Evolutionary conservation across 2,797 vertebrate genomes (phyloP), one percentile per base, ranked within the genome.

Genomic region (Arvicola amphibius): DNA sequence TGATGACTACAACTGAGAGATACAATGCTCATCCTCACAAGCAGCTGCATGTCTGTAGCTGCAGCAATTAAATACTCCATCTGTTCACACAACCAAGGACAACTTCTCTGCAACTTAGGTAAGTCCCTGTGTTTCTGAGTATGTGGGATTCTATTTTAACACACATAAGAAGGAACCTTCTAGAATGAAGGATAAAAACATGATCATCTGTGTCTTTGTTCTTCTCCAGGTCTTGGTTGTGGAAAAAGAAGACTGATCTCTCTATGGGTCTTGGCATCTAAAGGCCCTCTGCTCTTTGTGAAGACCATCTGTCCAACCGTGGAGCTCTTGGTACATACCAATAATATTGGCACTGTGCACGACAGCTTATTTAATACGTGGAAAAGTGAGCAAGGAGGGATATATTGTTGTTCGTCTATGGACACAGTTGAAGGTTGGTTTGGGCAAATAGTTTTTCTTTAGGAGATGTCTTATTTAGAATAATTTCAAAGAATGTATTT

Each of bases 361-460:
- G 73, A 8, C 4, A 76, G 32, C 2, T 85, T 86, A 92, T 56
- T 17, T 17, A 69, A 67, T 13, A 48, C 17, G 53, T 46, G n/a
- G 59, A 73, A 74, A 61, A 43, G 11, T 32, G 21, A 6, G 34
- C 56, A 48, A 46, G 1, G 76, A 76, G 25, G 6, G 16, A 53
- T 46, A 63, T 19, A 29, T 80, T 56, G 67, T 40, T 67, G 27
- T 59, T 19, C 23, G 17, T 71, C 8, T 8, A 23, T 73, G n/a
- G n/a, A 71, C 78, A 48, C 6, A 71, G 25, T n/a, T 74, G 88
- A 94, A 93, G 51, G 6, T 17, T 86, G 91, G 25, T n/a, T 84
- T 51, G 65, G 92, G 19, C 32, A 92, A 90, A 73, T 10, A 34
- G n/a, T 63, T 95, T 96, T 95, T 92, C 73, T 93, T 90, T 67